These are phyloP conservation scores for Rhinopithecus roxellana DNA, from an alignment of 2,113 vertebrate species.

Conservation along the genomic window DNA sequence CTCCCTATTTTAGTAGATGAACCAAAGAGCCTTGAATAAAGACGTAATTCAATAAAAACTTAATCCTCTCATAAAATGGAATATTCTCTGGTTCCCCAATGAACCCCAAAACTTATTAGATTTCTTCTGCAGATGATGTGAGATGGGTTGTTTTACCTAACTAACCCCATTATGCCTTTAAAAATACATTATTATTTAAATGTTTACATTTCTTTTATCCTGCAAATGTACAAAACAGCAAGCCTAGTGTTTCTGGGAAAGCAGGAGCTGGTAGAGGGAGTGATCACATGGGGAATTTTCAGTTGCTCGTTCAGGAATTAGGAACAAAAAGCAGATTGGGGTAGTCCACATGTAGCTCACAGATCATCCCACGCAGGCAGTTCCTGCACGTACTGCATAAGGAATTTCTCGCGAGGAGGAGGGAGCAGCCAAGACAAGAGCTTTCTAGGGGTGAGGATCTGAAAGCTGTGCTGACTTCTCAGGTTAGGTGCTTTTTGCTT, in stretches of 20 bases:
- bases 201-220: conserved; percentile 45
- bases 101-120: conserved; percentile 64
- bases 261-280: not conserved
- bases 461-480: not conserved
- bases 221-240: conserved; percentile 34
- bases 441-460: not conserved
- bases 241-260: not conserved
- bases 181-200: conserved; percentile 58
- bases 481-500: not conserved
- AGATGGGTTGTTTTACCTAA: conserved; percentile 41
- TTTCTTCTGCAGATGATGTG: conserved; percentile 68
- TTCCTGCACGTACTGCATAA: not conserved
- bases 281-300: not conserved
- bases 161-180: conserved; percentile 49
- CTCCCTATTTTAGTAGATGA: conserved; percentile 46
- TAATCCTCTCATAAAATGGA: conserved; percentile 70
- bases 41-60: conserved; percentile 72
- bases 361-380: not conserved
- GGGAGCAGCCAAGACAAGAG: not conserved
- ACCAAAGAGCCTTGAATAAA: conserved; percentile 54
- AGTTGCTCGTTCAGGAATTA: not conserved
- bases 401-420: not conserved
- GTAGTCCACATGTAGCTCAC: not conserved
- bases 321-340: not conserved
- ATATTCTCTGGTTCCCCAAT: conserved; percentile 61